Evolutionary conservation across 1,140 invertebrate genomes (phyloP), one percentile per base, ranked within the genome.

Genomic region (Choristoneura fumiferana): DNA sequence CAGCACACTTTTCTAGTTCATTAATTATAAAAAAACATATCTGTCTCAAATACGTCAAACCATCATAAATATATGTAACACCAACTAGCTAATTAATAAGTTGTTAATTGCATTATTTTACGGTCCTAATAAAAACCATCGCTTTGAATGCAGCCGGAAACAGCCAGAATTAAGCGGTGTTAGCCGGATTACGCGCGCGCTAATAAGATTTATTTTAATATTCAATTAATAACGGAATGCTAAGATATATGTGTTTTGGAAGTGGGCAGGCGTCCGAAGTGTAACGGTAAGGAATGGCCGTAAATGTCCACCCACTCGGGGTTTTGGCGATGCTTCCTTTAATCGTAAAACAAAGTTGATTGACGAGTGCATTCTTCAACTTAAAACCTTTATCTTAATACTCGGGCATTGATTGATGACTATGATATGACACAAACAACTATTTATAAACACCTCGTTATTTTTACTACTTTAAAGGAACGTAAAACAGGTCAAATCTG

Each of bases 171-270:
- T 29, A 29, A 29, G 22, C 22, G 22, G 22, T 29, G 2, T 33
- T 33, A 4, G 22, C 43, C 22, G 6, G 22, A 49, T 8, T 12
- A 8, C 4, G 37, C n/a, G 17, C 17, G 37, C n/a, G 17, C 17
- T 45, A 45, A 45, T 45, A 18, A 45, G 40, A 29, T 29, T n/a
- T 49, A 49, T 9, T 49, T 33, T 49, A n/a, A 49, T 49, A 49
- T 49, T 49, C 43, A 49, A 33, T 49, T 22, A 49, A 49, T 49
- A 49, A 49, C 43, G 43, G 43, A 8, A n/a, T 18, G 4, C 14
- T 9, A 15, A 40, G 9, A 43, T 8, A 18, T 10, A 43, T 29
- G 6, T 29, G 6, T 29, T 29, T 29, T 29, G 1, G 15, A 45
- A 49, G 22, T 49, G 43, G 43, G 43, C 43, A 37, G 35, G 35